Evolutionary conservation across 2,797 vertebrate species (phyloP).

Genomic region (Parauchenoglanis punctatus): DNA sequence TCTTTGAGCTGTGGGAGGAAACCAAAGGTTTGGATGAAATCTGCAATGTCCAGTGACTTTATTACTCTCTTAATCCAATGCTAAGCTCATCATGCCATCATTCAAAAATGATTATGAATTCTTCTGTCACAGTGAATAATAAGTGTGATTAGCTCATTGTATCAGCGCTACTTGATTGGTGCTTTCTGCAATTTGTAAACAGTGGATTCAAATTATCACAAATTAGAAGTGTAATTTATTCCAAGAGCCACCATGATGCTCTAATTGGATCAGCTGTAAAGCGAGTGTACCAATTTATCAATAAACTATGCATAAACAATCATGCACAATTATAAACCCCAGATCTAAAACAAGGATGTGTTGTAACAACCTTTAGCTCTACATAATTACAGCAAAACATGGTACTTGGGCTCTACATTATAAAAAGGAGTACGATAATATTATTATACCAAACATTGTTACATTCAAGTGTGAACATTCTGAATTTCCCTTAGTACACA

Average conservation of each 20-base stretch:
- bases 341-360: slow-evolving; percentile 19
- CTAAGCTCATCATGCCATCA: slow-evolving; percentile 5
- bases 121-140: slow-evolving; percentile 16
- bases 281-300: slow-evolving; percentile 36
- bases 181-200: slow-evolving; percentile 45
- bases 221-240: slow-evolving; percentile 52
- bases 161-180: slow-evolving; percentile 45
- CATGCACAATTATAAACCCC: neutral
- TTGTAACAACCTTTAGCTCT: slow-evolving; percentile 15
- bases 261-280: slow-evolving; percentile 43
- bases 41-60: neutral
- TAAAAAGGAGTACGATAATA: neutral
- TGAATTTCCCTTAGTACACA: neutral
- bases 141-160: slow-evolving; percentile 31
- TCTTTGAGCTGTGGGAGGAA: too few species aligned
- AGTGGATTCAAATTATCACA: slow-evolving; percentile 47
- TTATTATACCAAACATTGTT: neutral
- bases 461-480: neutral
- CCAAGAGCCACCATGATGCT: slow-evolving; percentile 35
- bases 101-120: slow-evolving; percentile 22
- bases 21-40: too few species aligned
- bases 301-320: slow-evolving; percentile 5
- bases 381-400: neutral
- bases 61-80: neutral
- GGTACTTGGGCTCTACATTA: neutral